Conservation (phyloP, 2,888 invertebrate species). For the Chymomyza fuscimana region DNA sequence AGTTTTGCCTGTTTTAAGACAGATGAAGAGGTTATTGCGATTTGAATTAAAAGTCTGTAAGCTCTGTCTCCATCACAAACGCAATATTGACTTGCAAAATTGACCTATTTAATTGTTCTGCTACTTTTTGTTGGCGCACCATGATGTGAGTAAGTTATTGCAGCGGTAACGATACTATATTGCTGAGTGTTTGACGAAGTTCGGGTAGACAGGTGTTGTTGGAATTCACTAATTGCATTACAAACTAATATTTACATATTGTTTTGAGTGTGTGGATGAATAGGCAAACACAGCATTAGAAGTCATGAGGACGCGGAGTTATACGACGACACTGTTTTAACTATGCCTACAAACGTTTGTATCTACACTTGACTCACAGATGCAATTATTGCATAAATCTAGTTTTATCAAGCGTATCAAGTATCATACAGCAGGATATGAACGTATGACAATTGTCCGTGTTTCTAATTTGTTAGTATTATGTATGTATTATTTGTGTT, state of each 20-base stretch:
- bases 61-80: not conserved
- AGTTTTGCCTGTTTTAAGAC: constrained; percentile 88
- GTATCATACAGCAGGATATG: not conserved
- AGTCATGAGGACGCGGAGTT: not conserved
- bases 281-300: constrained; percentile 19
- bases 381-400: not conserved
- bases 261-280: constrained; percentile 40
- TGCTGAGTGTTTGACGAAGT: constrained; percentile 57
- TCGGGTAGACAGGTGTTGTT: constrained; percentile 56
- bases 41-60: not conserved
- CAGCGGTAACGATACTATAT: constrained; percentile 64
- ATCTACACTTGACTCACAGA: not conserved
- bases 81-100: constrained; percentile 42
- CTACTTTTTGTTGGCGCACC: not conserved
- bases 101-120: constrained; percentile 42
- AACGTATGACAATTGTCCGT: not conserved
- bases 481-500: no score
- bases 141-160: constrained; percentile 27
- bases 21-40: constrained; percentile 9
- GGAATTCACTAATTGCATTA: constrained; percentile 77
- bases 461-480: no score
- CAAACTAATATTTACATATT: constrained; percentile 75
- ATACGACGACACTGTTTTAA: not conserved
- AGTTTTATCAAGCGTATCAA: no score
- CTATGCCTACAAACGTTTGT: not conserved